Evolutionary conservation across 2,113 vertebrate species (phyloP).

Genomic region (Miniopterus natalensis): DNA sequence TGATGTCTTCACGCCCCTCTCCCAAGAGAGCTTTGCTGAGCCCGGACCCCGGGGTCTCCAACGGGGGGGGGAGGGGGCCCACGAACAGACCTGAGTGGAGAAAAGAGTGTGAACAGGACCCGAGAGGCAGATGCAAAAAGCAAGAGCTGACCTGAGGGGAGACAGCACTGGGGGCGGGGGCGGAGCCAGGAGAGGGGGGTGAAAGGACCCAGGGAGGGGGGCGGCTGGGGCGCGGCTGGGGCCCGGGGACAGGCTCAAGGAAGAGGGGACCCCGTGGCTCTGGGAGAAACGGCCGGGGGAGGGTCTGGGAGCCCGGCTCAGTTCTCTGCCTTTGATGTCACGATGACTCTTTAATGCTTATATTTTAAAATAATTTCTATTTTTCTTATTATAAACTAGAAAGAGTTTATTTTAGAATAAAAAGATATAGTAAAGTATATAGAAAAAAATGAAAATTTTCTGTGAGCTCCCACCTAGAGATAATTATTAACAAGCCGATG

Average conservation of each 20-base stretch:
- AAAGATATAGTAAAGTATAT: neutral
- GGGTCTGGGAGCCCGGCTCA: rapidly evolving
- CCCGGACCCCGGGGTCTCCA: neutral
- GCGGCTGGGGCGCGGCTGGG: rapidly evolving
- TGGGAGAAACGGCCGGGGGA: rapidly evolving
- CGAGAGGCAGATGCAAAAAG: too few relatives aligned
- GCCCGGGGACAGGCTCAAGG: rapidly evolving
- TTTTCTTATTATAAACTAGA: neutral
- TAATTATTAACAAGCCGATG: neutral
- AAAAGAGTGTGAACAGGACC: neutral
- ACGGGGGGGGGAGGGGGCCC: neutral
- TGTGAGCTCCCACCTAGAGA: neutral
- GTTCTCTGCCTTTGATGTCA: rapidly evolving
- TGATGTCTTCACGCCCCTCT: rapidly evolving
- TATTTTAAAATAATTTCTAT: neutral
- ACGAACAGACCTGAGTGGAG: too few relatives aligned
- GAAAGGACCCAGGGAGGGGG: neutral
- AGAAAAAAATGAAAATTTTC: neutral
- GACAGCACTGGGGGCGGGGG: too few relatives aligned
- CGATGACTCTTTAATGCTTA: neutral
- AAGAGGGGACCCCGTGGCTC: neutral
- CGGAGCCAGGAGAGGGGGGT: neutral
- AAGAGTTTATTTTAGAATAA: neutral
- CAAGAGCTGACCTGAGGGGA: neutral
- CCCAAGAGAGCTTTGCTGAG: rapidly evolving